These are phyloP conservation scores for Oplegnathus fasciatus DNA, from an alignment of 2,113 vertebrate species.

Conservation along the genomic window DNA sequence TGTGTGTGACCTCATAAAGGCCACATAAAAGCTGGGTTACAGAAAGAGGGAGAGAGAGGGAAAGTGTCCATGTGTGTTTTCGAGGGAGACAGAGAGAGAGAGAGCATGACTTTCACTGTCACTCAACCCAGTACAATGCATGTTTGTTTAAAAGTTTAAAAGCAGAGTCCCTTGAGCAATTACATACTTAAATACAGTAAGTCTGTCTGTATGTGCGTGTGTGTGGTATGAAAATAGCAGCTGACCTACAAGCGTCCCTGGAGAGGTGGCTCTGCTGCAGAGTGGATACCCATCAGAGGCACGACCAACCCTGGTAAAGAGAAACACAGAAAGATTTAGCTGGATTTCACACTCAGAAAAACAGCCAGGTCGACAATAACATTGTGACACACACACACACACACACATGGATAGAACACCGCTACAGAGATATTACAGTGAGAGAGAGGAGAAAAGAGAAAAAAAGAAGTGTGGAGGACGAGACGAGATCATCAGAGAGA, in stretches of 20 bases:
- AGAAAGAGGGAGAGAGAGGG: slow-evolving; percentile 35
- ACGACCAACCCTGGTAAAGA: slow-evolving; percentile 60
- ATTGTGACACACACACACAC: background rate
- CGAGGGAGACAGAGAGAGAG: background rate
- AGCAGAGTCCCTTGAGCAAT: slow-evolving; percentile 12
- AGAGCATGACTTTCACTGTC: slow-evolving; percentile 36
- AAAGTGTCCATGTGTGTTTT: slow-evolving; percentile 14
- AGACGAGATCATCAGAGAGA: slow-evolving; percentile 12
- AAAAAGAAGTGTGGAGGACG: background rate
- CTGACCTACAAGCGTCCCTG: slow-evolving; percentile 77
- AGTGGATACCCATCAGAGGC: slow-evolving; percentile 70
- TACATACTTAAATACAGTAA: slow-evolving; percentile 3
- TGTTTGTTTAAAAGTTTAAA: slow-evolving; percentile 30
- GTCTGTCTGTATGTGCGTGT: slow-evolving; percentile 21
- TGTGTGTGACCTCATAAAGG: slow-evolving; percentile 71
- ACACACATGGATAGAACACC: background rate
- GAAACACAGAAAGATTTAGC: slow-evolving; percentile 46
- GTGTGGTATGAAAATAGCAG: slow-evolving; percentile 67
- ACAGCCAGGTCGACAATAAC: slow-evolving; percentile 8
- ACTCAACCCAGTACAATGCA: slow-evolving; percentile 54
- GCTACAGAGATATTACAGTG: slow-evolving; percentile 18
- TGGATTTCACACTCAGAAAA: slow-evolving; percentile 26
- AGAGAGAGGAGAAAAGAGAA: background rate
- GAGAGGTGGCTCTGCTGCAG: slow-evolving; percentile 63
- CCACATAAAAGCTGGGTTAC: slow-evolving; percentile 62